Conservation (phyloP, 2,113 vertebrate genomes). For the Coracopsis vasa region DNA sequence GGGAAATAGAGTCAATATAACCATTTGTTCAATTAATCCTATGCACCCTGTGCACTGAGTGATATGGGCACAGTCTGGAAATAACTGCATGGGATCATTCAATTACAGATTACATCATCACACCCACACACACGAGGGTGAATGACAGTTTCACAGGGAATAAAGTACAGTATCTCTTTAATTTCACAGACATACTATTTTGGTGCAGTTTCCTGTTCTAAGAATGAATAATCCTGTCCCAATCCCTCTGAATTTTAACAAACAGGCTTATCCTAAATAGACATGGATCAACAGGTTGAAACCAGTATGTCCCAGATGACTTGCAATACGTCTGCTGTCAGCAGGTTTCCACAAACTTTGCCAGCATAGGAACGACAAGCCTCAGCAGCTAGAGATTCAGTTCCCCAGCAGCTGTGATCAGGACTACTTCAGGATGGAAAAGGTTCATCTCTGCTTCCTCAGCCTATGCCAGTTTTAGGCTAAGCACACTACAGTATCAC, state of each 20-base stretch:
- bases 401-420: background rate
- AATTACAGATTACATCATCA: background rate
- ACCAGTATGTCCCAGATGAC: background rate
- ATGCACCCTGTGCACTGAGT: background rate
- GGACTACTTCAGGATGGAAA: background rate
- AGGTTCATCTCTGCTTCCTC: background rate
- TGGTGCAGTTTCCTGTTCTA: background rate
- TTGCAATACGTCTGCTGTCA: background rate
- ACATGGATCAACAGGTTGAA: background rate
- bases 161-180: background rate
- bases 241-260: background rate
- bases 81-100: background rate
- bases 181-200: background rate
- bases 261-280: background rate
- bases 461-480: background rate
- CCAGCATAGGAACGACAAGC: background rate
- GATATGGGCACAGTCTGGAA: background rate
- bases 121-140: background rate
- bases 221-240: fast-evolving
- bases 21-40: background rate
- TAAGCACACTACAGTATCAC: background rate
- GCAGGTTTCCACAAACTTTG: background rate
- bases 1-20: background rate
- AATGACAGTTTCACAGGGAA: background rate
- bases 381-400: background rate